Base-by-base conservation (phyloP, 2,888 invertebrate species). In the Meiosimyza decipiens region DNA sequence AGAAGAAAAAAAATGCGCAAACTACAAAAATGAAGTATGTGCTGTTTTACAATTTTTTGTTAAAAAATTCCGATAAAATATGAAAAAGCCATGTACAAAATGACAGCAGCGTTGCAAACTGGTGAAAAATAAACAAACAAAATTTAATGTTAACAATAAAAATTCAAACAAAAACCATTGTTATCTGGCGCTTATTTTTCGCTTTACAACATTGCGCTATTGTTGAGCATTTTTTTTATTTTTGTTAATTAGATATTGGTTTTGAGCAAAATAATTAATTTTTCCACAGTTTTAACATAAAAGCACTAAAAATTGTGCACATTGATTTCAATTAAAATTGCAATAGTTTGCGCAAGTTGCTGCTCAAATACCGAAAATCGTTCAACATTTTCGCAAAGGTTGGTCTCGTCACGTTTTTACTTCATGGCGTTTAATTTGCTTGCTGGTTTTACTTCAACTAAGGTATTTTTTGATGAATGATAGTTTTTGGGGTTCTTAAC, bases 371-470 rank as follows among this genome's bases (percentile, higher is more conserved):
- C 9, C 40, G 2, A 40, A 22, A 22, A 28, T 15, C 59, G 59
- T 13, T 59, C 73, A 77, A 73, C 75, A 74, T 72, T 73, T 74
- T 74, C 52, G 67, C 65, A 75, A 75, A 75, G 74, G 74, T 74
- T 75, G 75, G 75, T 74, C 75, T 75, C 55, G 75, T 75, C 75
- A 75, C 75, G 75, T 74, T 75, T 72, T 68, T 13, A 18, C 47
- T 59, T 51, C 18, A 49, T 49, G 18, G 49, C 50, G 68, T 18
- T 59, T 60, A 33, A 11, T 15, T 59, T 59, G 16, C 22, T 15
- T 40, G 40, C 9, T 40, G 6, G 40, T 40, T 40, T 40, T 40
- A 40, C 40, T 40, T 40, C 2, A 9, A 40, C 40, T 40, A 40
- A 40, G 40, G 7, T 40, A 40, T 40, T 40, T 40, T 40, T 40